Base-by-base conservation (phyloP, 2,797 vertebrate genomes). In the Propithecus perrieri region DNA sequence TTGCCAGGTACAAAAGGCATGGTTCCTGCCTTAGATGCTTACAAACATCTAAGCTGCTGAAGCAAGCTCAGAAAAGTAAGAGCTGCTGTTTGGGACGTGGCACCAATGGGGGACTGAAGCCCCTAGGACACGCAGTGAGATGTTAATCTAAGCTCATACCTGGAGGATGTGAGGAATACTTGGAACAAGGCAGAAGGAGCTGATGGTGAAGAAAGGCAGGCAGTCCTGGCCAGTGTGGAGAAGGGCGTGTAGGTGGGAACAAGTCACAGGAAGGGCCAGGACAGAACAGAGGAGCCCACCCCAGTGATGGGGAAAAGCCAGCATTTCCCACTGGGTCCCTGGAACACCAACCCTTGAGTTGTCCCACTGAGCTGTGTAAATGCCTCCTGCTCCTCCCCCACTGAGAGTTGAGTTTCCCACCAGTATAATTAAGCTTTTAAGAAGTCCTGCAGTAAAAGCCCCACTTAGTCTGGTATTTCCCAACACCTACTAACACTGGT, bases 21-120 rank as follows among this genome's bases (percentile, higher is more conserved):
- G n/a, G 59, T 10, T 85, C 53, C 35, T 75, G 30, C 59, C 74
- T 43, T 48, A 46, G 88, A 22, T 55, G 24, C 30, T 89, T 24
- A 4, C 65, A 76, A 18, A 65, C 8, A 20, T 59, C 63, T 53
- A 53, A 41, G n/a, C 20, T 17, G 20, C 28, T 7, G 43, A 72
- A 89, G 22, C 41, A 4, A 78, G 15, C 83, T 57, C 38, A 63
- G 79, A n/a, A 57, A 30, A 57, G 17, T 33, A 14, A 10, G 61
- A 71, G 53, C 74, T 57, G 57, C 46, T 7, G 10, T 46, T 84
- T 57, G 79, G 38, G 43, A 57, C 1, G 17, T 26, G 63, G 88
- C 30, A 10, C 26, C 35, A 2, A 0, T 13, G 41, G 30, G 55
- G 22, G 0, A 22, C 12, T 9, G 8, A 30, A 20, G 43, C 43